These are phyloP conservation scores for Rhimphoctona megacephalus DNA, from an alignment of 2,888 invertebrate genomes.

Conservation along the genomic window DNA sequence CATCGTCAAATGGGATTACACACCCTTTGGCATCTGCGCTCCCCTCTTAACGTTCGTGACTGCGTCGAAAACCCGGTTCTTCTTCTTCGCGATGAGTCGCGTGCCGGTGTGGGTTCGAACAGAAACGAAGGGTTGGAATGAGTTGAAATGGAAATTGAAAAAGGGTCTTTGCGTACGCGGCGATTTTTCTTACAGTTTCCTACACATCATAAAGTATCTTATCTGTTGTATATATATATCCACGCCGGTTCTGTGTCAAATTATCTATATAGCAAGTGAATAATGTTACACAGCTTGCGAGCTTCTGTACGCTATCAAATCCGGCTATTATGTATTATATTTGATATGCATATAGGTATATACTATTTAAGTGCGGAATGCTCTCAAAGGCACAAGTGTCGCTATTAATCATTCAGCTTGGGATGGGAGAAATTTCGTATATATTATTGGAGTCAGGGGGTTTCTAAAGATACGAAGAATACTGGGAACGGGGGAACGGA, in stretches of 20 bases:
- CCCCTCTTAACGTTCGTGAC: conserved; percentile 51
- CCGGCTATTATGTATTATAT: conserved; percentile 58
- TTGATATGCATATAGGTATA: conserved; percentile 24
- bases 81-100: conserved; percentile 33
- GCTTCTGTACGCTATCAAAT: conserved; percentile 49
- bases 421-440: conserved; percentile 34
- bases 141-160: conserved; percentile 49
- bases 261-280: conserved; percentile 56
- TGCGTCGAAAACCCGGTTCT: background rate
- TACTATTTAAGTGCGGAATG: conserved; percentile 50
- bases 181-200: conserved; percentile 53
- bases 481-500: conserved; percentile 19
- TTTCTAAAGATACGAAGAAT: conserved; percentile 24
- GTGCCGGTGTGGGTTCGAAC: background rate
- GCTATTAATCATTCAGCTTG: conserved; percentile 63
- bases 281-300: conserved; percentile 65
- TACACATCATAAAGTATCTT: conserved; percentile 46
- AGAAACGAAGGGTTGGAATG: conserved; percentile 15
- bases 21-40: conserved; percentile 26
- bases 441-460: conserved; percentile 53
- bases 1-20: conserved; percentile 62
- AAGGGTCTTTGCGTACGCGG: conserved; percentile 36
- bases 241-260: conserved; percentile 46
- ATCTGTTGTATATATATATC: background rate
- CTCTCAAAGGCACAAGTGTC: conserved; percentile 62